Conservation (phyloP, 2,113 vertebrate genomes). For the Cynoglossus semilaevis region DNA sequence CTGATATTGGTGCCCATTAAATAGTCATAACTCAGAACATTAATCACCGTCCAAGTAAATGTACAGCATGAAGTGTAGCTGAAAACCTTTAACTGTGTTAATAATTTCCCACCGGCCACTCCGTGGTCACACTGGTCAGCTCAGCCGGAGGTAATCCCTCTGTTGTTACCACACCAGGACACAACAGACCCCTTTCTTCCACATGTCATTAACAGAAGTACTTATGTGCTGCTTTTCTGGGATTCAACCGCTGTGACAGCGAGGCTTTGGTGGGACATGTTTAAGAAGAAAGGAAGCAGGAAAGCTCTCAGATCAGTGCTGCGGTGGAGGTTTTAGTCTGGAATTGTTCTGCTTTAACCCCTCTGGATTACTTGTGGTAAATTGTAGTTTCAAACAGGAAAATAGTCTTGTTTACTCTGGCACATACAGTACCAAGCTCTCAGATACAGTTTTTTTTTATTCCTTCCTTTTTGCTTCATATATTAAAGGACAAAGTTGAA, state of each 20-base stretch:
- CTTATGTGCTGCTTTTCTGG: slow-evolving; percentile 56
- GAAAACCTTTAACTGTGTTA: slow-evolving; percentile 51
- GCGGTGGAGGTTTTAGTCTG: slow-evolving; percentile 4
- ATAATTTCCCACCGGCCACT: slow-evolving; percentile 54
- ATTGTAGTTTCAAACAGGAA: neutral
- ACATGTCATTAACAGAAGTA: slow-evolving; percentile 59
- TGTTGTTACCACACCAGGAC: slow-evolving; percentile 56
- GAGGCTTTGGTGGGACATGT: slow-evolving; percentile 43
- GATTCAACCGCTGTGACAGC: slow-evolving; percentile 56
- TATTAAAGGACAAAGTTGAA: too few relatives aligned
- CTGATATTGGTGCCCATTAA: slow-evolving; percentile 21
- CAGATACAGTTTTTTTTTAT: neutral
- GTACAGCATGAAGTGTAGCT: slow-evolving; percentile 18
- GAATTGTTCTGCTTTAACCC: slow-evolving; percentile 9
- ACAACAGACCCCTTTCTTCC: slow-evolving; percentile 70
- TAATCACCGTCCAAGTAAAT: slow-evolving; percentile 29
- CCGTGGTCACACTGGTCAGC: slow-evolving; percentile 54
- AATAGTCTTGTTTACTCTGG: slow-evolving; percentile 4
- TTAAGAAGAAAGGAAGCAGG: slow-evolving; percentile 21
- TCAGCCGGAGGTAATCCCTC: slow-evolving; percentile 61
- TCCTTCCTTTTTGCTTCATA: too few relatives aligned
- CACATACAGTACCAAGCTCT: neutral
- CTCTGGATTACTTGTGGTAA: neutral
- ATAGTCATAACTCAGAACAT: neutral
- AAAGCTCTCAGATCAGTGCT: slow-evolving; percentile 17